phyloP scores from a whole-genome alignment of 2,888 invertebrate species.

The Mycogona germanica region DNA sequence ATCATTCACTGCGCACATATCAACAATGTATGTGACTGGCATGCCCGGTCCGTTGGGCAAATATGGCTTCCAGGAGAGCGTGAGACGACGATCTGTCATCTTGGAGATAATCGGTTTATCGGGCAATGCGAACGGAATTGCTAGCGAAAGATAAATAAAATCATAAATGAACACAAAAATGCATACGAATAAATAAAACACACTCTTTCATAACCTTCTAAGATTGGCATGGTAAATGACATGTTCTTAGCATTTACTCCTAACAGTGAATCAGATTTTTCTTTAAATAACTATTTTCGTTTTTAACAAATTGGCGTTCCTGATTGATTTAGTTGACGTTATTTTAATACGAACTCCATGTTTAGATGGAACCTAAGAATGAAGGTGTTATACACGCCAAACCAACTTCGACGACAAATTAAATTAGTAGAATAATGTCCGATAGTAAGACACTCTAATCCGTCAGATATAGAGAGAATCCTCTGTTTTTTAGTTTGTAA shows the following conservation, averaged over 20 bases:
- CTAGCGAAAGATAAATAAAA: slow-evolving; percentile 32
- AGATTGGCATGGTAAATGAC: neutral
- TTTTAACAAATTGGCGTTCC: too few relatives aligned
- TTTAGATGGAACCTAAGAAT: too few relatives aligned
- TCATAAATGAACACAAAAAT: neutral
- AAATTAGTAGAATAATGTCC: too few relatives aligned
- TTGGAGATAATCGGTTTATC: slow-evolving; percentile 86
- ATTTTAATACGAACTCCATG: too few relatives aligned
- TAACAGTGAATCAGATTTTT: too few relatives aligned
- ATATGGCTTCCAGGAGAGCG: slow-evolving; percentile 87
- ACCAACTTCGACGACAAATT: too few relatives aligned
- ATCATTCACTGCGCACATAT: slow-evolving; percentile 83
- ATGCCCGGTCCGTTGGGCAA: slow-evolving; percentile 73
- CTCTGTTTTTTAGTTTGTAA: too few relatives aligned
- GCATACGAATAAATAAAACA: neutral
- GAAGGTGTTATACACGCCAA: too few relatives aligned
- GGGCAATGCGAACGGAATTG: slow-evolving; percentile 72
- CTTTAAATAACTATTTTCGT: too few relatives aligned
- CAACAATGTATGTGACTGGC: slow-evolving; percentile 88
- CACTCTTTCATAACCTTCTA: neutral
- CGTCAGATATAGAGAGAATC: too few relatives aligned
- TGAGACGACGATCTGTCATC: slow-evolving; percentile 78
- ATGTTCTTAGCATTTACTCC: neutral
- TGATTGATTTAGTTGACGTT: too few relatives aligned
- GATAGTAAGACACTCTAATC: too few relatives aligned